Evolutionary conservation across 1,140 invertebrate genomes (phyloP), one percentile per base, ranked within the genome.

Genomic region (Tetramorium simillimum): DNA sequence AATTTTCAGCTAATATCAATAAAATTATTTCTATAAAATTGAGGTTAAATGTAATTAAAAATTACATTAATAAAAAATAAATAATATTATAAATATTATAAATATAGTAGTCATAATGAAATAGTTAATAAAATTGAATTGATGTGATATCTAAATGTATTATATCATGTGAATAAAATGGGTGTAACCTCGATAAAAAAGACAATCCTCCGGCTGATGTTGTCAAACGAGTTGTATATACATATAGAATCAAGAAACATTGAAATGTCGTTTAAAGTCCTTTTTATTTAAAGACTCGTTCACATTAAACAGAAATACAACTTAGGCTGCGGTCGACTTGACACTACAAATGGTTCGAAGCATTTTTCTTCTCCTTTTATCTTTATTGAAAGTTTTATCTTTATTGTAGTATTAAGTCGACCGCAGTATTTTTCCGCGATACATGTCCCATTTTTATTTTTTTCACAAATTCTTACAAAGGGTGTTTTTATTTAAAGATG

Each of bases 191-290:
- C 3, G 14, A 49, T 49, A 49, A 67, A 43, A 65, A 46, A 46
- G 14, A 49, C 1, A 24, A 49, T 69, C 9, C 21, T n/a, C 14
- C 24, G 40, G 62, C 2, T 40, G 18, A 69, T 46, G 21, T 69
- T 49, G 65, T 69, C 21, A 69, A 69, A 69, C 40, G 40, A 72
- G 46, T 51, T 33, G n/a, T 56, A n/a, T 10, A 16, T 69, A n/a
- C n/a, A 3, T 2, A 72, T 69, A 21, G 2, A 9, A 28, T 24
- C 12, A 16, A 33, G 43, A 75, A 21, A 60, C 7, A 76, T 24
- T 40, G 3, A 76, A 37, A 58, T 4, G 16, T 3, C 37, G 3
- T 58, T 60, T 58, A 18, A 60, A 28, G 43, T 72, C 33, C 37
- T 58, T 40, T 24, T 56, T 33, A 58, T 1, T 0, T 46, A 69